Evolutionary conservation across 2,113 vertebrate species (phyloP).

Genomic region (Cheilinus undulatus): DNA sequence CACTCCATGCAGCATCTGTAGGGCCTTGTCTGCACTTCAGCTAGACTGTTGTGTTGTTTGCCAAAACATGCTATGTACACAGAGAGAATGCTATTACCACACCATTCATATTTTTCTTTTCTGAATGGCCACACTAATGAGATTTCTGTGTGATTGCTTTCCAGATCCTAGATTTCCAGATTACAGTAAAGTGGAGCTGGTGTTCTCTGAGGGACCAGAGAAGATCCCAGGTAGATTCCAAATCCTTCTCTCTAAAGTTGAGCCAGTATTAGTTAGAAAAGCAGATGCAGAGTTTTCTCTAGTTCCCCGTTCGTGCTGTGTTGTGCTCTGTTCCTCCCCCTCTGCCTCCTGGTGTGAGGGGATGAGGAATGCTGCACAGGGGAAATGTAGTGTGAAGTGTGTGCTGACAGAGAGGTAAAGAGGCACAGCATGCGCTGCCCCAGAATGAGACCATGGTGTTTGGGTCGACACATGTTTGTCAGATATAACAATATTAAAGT

Average conservation of each 20-base stretch:
- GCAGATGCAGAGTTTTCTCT: conserved; percentile 23
- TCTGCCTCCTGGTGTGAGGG: conserved; percentile 55
- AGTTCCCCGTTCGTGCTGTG: conserved; percentile 1
- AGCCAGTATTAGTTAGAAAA: conserved; percentile 22
- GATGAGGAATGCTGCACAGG: conserved; percentile 72
- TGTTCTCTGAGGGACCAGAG: conserved; percentile 93
- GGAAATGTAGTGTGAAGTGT: conserved; percentile 79
- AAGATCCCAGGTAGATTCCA: conserved; percentile 87
- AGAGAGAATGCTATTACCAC: conserved; percentile 24
- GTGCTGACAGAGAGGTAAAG: conserved; percentile 77
- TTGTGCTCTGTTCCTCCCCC: conserved; percentile 24
- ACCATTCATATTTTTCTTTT: conserved; percentile 36
- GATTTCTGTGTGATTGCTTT: conserved; percentile 69
- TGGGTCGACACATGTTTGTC: neutral
- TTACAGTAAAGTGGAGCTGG: conserved; percentile 91
- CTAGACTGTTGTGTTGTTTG: conserved; percentile 59
- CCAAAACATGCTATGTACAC: conserved; percentile 47
- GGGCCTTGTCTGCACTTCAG: conserved; percentile 52
- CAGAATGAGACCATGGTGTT: conserved; percentile 34
- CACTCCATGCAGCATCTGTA: conserved; percentile 36
- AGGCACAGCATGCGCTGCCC: conserved; percentile 63
- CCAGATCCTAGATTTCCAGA: conserved; percentile 93
- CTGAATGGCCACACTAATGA: conserved; percentile 13
- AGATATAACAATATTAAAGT: no score
- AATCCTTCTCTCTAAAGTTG: conserved; percentile 1